phyloP scores from a whole-genome alignment of 2,113 vertebrate species.

The Eubucco bourcierii region DNA sequence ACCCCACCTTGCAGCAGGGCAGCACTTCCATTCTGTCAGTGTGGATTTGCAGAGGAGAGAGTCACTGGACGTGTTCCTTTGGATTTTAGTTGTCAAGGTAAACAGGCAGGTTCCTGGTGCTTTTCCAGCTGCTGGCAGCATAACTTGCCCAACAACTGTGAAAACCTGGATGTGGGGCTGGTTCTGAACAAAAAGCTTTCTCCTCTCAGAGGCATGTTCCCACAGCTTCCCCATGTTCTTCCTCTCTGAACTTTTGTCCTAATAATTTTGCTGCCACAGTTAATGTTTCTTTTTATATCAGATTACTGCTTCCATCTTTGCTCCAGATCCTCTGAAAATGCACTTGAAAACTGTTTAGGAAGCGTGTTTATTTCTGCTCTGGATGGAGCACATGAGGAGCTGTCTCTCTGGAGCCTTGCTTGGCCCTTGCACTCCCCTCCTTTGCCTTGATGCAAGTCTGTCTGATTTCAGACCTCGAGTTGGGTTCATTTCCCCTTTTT shows the following conservation, averaged over 20 bases:
- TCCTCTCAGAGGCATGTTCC: background rate
- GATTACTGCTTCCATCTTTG: conserved; percentile 7
- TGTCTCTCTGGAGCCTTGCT: background rate
- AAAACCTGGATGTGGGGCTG: background rate
- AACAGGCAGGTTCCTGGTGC: background rate
- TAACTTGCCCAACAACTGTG: background rate
- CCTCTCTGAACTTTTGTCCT: background rate
- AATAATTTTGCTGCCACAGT: background rate
- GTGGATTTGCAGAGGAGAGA: background rate
- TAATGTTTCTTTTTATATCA: background rate
- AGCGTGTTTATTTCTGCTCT: conserved; percentile 31
- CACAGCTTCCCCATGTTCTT: background rate
- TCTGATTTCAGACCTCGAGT: background rate
- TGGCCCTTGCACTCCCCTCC: background rate
- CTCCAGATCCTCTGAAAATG: conserved; percentile 40
- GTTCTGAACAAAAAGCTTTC: background rate
- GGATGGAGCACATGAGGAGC: conserved; percentile 2
- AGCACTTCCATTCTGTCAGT: background rate
- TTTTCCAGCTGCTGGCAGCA: background rate
- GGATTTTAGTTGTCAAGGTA: background rate
- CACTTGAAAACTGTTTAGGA: conserved; percentile 34
- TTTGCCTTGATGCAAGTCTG: background rate
- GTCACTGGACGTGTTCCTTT: background rate
- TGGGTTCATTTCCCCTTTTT: background rate
- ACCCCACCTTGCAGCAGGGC: background rate